Evolutionary conservation across 2,113 vertebrate species (phyloP).

Genomic region (Tachysurus vachellii): DNA sequence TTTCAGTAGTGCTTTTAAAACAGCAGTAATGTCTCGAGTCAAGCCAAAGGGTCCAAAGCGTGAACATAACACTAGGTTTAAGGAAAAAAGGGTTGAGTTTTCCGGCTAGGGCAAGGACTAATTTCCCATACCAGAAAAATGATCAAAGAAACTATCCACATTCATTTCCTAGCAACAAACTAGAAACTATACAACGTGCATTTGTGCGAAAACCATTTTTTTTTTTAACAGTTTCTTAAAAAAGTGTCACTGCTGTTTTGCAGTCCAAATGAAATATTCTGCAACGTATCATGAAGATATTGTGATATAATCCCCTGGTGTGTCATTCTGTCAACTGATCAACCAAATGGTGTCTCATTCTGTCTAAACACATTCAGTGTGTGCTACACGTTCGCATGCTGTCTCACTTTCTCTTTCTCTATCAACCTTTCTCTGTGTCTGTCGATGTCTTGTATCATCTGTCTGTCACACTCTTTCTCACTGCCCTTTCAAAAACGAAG

Average conservation of each 20-base stretch:
- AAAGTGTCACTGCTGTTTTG: not conserved
- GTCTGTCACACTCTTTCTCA: constrained; percentile 46
- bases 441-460: constrained; percentile 34
- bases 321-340: constrained; percentile 31
- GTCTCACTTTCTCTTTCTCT: constrained; percentile 13
- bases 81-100: not conserved
- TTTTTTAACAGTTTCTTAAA: not conserved
- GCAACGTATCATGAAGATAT: not conserved
- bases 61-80: not conserved
- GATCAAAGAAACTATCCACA: not conserved
- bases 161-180: not conserved
- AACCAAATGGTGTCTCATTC: constrained; percentile 59
- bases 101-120: not conserved
- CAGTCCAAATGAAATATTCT: not conserved
- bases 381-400: not conserved
- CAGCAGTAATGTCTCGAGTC: too few species aligned
- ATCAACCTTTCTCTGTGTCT: constrained; percentile 21
- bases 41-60: too few species aligned
- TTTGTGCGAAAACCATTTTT: not conserved
- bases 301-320: not conserved
- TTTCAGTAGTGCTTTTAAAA: too few species aligned
- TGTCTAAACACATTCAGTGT: constrained; percentile 60
- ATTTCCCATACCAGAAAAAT: not conserved
- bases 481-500: constrained; percentile 21
- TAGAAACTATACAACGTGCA: not conserved